Evolutionary conservation across 1,140 invertebrate genomes (phyloP).

Genomic region (Lepidurus apus): DNA sequence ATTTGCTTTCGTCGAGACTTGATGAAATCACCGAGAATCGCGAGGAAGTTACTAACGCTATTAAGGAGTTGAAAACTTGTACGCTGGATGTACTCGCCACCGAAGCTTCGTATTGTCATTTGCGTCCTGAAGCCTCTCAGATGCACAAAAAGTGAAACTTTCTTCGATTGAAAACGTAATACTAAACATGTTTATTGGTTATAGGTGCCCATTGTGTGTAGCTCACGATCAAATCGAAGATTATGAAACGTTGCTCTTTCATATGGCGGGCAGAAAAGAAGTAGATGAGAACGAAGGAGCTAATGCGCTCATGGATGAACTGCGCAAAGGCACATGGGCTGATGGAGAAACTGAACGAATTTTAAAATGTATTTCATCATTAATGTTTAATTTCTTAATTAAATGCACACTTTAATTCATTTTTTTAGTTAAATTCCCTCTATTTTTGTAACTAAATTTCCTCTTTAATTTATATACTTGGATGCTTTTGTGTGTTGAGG

Average conservation of each 20-base stretch:
- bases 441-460: not conserved
- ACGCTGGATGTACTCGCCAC: constrained; percentile 49
- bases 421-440: not conserved
- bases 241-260: constrained; percentile 54
- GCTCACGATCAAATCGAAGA: constrained; percentile 49
- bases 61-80: constrained; percentile 43
- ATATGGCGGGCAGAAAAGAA: constrained; percentile 41
- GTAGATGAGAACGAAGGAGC: constrained; percentile 38
- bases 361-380: constrained; percentile 18
- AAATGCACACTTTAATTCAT: not conserved
- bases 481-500: not conserved
- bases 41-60: constrained; percentile 42
- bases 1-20: constrained; percentile 47
- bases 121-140: constrained; percentile 46
- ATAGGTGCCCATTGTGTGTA: constrained; percentile 49
- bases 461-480: not conserved
- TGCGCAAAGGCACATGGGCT: constrained; percentile 50
- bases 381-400: not conserved
- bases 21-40: constrained; percentile 46
- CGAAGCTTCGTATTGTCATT: constrained; percentile 59
- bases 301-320: constrained; percentile 43
- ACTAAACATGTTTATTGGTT: constrained; percentile 7
- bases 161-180: not conserved
- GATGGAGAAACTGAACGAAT: constrained; percentile 54
- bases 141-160: constrained; percentile 2